A percentile compares a stretch with the other conserved stretches of the same genome.
These are phyloP conservation scores for Diphyllodes magnificus DNA, from an alignment of 2,113 vertebrate species.

Conservation along the genomic window DNA sequence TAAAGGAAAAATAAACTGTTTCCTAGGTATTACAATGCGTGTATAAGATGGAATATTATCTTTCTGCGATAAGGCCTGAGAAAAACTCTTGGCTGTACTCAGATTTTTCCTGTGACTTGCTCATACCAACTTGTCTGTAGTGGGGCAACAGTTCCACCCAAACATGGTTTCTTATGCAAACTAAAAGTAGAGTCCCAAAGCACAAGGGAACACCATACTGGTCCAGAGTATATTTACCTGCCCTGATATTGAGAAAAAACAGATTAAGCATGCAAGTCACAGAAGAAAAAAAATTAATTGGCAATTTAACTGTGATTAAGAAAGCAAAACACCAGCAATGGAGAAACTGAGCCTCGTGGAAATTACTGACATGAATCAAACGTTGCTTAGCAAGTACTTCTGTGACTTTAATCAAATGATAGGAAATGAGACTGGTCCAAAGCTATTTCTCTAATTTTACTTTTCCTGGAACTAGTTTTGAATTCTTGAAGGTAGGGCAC, in stretches of 20 bases:
- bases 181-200: not conserved
- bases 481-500: not conserved
- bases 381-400: not conserved
- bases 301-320: not conserved
- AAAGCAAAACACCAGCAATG: not conserved
- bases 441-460: not conserved
- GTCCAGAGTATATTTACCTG: not conserved
- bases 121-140: not conserved
- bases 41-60: not conserved
- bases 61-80: not conserved
- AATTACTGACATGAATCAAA: not conserved
- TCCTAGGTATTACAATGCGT: not conserved
- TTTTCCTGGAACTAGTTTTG: not conserved
- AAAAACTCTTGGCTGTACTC: not conserved
- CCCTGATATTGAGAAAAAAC: not conserved
- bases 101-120: not conserved
- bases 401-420: not conserved
- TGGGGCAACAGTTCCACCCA: not conserved
- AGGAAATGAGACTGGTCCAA: not conserved
- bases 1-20: not conserved
- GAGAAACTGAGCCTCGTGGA: not conserved
- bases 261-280: not conserved
- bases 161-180: not conserved
- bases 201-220: not conserved
- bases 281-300: not conserved